Base-by-base conservation (phyloP, 1,140 invertebrate genomes). In the Alviniconcha marisindica region DNA sequence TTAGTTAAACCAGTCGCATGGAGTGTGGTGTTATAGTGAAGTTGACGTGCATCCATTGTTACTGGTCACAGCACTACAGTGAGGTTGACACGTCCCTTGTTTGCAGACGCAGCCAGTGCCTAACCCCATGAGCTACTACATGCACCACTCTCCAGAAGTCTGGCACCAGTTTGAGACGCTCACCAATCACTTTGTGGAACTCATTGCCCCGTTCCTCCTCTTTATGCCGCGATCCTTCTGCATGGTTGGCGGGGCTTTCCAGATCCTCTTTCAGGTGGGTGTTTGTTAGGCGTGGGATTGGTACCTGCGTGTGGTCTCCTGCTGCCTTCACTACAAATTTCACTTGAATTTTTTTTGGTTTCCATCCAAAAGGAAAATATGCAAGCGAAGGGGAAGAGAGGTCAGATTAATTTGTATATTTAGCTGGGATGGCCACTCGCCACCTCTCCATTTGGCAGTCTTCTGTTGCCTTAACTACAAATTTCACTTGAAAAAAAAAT, bases 81-180 rank as follows among this genome's bases (percentile, higher is more conserved):
- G 89, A 94, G 91, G 93, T n/a, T n/a, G n/a, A n/a, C n/a, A n/a
- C 93, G 86, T 71, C 36, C 40, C 12, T 15, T n/a, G n/a, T 84
- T 86, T 51, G n/a, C 87, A 93, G 92, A 94, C 93, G 3, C 94
- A 94, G 84, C 94, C 94, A 80, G 93, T 94, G 18, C 94, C 94
- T 40, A 94, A 94, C 86, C 94, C 94, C 12, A 85, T 94, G 33
- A 89, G 92, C 51, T 94, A 92, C 85, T 94, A 92, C 88, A 88
- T 94, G 86, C 94, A 94, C 81, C 92, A 94, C 76, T 89, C 89
- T 33, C 93, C 94, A 28, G 89, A 90, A 60, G 21, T 85, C 66
- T 89, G 92, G 51, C 94, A 94, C 88, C 91, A 91, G 84, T 90
- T 93, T 87, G 94, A 94, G 81, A 93, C 92, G 31, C 73, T 93